Percentiles rank a stretch among this genome's conserved stretches.
phyloP scores from a whole-genome alignment of 2,113 vertebrate species.

The Istiophorus platypterus region DNA sequence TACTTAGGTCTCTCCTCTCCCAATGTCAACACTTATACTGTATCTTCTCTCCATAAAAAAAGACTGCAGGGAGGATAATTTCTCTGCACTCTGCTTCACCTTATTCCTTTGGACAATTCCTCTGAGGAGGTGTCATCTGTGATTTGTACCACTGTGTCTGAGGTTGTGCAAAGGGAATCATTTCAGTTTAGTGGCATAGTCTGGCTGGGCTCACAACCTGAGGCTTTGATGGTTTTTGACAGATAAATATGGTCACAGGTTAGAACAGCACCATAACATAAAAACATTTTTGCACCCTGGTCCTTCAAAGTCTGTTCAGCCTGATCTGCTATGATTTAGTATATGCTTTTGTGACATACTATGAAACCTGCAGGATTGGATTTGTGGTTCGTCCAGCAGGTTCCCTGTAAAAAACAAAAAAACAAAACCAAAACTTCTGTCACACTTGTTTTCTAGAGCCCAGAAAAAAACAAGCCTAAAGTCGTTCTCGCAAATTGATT shows the following conservation, averaged over 20 bases:
- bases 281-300: constrained; percentile 1
- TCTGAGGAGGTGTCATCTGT: constrained; percentile 54
- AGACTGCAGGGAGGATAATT: constrained; percentile 30
- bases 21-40: constrained; percentile 47
- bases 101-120: constrained; percentile 49
- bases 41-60: constrained; percentile 25
- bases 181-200: constrained; percentile 28
- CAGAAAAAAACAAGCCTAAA: neutral
- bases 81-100: constrained; percentile 31
- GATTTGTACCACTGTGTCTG: constrained; percentile 57
- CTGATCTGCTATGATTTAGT: neutral
- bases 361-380: neutral
- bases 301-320: neutral
- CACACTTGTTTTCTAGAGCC: neutral
- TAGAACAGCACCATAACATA: neutral
- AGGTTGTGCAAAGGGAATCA: constrained; percentile 38
- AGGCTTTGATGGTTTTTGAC: constrained; percentile 45
- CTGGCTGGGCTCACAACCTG: constrained; percentile 16
- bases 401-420: constrained; percentile 10
- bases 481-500: neutral
- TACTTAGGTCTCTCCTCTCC: constrained; percentile 35
- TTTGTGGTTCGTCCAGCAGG: neutral
- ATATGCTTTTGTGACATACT: too few species aligned
- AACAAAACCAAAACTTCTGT: neutral
- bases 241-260: constrained; percentile 27